Evolutionary conservation across 2,888 invertebrate genomes (phyloP).

Genomic region (Phortica magna): DNA sequence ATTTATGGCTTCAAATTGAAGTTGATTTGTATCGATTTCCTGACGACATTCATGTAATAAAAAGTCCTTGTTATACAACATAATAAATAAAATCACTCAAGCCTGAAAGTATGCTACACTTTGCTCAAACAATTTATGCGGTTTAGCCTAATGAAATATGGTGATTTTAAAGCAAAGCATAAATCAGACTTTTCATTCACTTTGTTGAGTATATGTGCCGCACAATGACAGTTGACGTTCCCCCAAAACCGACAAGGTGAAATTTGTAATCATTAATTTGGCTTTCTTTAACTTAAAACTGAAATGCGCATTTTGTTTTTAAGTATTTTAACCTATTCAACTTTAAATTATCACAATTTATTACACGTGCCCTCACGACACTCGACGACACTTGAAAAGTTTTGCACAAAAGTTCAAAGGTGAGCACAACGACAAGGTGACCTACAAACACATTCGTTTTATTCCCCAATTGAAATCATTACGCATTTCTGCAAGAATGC

Average conservation of each 20-base stretch:
- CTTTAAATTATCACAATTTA: slow-evolving; percentile 1
- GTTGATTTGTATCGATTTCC: neutral
- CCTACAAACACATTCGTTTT: slow-evolving; percentile 2
- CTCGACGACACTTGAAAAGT: neutral
- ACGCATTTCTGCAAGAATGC: slow-evolving; percentile 2
- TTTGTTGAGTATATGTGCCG: no score
- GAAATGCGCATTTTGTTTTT: neutral
- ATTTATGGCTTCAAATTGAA: neutral
- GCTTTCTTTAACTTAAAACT: neutral
- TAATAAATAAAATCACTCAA: slow-evolving; percentile 16
- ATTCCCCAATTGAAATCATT: neutral
- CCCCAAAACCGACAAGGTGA: neutral
- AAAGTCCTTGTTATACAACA: no score
- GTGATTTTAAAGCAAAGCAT: neutral
- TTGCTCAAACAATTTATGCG: neutral
- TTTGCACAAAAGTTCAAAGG: slow-evolving; percentile 4
- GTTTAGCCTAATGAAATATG: neutral
- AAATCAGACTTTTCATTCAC: neutral
- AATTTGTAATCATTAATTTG: neutral
- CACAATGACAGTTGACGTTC: neutral
- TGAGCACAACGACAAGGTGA: slow-evolving; percentile 8
- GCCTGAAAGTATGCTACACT: slow-evolving; percentile 23
- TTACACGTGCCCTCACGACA: neutral
- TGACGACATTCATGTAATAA: neutral
- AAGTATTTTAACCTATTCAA: neutral